phyloP scores from a whole-genome alignment of 64 coral and sea anemone genomes.

The Stichodactyla helianthus region DNA sequence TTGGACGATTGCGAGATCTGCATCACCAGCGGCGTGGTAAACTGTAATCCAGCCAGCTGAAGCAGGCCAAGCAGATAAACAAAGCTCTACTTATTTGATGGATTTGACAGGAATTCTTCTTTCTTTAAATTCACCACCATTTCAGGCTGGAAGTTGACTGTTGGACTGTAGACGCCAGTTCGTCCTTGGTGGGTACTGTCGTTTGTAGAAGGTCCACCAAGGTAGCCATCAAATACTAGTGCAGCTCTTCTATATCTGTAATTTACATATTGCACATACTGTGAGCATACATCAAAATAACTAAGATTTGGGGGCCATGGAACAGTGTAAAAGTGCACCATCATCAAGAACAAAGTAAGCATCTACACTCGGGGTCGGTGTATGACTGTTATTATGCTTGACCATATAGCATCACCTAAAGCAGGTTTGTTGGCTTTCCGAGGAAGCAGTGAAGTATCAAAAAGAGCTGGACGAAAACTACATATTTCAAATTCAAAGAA shows the following conservation, averaged over 20 bases:
- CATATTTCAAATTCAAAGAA: conserved; percentile 49
- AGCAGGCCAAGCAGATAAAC: no score
- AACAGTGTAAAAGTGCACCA: background rate
- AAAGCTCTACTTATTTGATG: no score
- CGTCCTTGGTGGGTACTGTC: no score
- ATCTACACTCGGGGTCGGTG: background rate
- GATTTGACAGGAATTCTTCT: no score
- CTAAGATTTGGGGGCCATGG: background rate
- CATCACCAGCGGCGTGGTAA: no score
- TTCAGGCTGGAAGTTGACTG: no score
- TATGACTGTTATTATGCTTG: background rate
- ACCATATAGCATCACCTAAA: conserved; percentile 28
- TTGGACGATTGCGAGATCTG: no score
- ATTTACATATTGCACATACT: conserved; percentile 2
- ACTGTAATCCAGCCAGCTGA: no score
- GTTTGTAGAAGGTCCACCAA: no score
- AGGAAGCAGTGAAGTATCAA: conserved; percentile 38
- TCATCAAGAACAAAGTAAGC: conserved; percentile 6
- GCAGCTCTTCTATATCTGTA: background rate
- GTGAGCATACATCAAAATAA: background rate
- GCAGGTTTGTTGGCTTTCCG: conserved; percentile 33
- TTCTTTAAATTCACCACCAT: no score
- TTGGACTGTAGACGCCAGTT: no score
- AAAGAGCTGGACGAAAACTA: conserved; percentile 31
- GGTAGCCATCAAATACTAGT: conserved; percentile 35